phyloP scores from a whole-genome alignment of 2,888 invertebrate species.

The Dyspetes luteomarginatus region DNA sequence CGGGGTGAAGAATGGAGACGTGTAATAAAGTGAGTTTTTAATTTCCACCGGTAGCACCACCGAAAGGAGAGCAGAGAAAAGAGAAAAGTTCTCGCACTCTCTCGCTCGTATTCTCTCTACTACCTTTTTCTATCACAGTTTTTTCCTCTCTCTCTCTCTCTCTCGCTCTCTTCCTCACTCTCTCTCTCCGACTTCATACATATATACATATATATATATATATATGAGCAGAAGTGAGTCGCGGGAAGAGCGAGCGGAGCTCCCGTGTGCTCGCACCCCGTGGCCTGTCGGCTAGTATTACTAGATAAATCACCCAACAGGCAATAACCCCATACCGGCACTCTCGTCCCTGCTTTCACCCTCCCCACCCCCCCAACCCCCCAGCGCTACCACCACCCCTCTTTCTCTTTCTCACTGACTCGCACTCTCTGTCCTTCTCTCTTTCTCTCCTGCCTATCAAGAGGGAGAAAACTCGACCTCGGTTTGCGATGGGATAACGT shows the following conservation, averaged over 20 bases:
- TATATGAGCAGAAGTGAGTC: constrained; percentile 11
- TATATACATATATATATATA: neutral
- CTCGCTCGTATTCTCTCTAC: constrained; percentile 33
- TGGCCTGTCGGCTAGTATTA: constrained; percentile 83
- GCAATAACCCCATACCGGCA: constrained; percentile 81
- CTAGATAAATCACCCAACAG: constrained; percentile 84
- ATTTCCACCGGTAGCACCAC: constrained; percentile 80
- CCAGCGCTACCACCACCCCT: constrained; percentile 55
- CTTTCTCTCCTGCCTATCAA: neutral
- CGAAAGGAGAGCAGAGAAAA: constrained; percentile 60
- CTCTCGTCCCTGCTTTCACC: constrained; percentile 61
- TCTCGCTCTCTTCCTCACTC: neutral
- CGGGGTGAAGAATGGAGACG: constrained; percentile 81
- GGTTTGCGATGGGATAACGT: constrained; percentile 22
- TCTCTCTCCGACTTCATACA: neutral
- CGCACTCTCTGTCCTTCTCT: constrained; percentile 21
- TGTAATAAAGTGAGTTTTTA: constrained; percentile 84
- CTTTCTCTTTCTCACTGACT: constrained; percentile 8
- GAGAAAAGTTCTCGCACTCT: constrained; percentile 38
- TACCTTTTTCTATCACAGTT: constrained; percentile 40
- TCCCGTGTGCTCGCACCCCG: constrained; percentile 70
- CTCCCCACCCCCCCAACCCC: constrained; percentile 4
- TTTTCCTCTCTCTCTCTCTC: constrained; percentile 12
- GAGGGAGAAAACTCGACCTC: constrained; percentile 22
- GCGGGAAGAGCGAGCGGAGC: constrained; percentile 70